Evolutionary conservation across 2,113 vertebrate species (phyloP).

Genomic region (Strix aluco): DNA sequence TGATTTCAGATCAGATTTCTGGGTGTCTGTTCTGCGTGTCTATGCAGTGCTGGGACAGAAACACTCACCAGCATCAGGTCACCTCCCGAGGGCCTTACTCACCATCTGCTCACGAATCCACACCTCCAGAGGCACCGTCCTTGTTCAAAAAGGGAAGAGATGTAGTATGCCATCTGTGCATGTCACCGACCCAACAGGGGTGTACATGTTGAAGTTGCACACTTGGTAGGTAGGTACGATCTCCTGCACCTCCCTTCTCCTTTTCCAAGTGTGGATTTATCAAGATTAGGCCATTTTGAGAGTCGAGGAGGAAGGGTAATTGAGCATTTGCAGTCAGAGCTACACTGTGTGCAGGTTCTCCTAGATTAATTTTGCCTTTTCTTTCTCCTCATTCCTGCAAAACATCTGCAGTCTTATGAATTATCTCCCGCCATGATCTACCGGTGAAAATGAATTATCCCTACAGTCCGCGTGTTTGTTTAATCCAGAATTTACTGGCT

Average conservation of each 20-base stretch:
- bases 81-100: not conserved
- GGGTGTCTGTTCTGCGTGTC: not conserved
- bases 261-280: not conserved
- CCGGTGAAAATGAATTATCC: not conserved
- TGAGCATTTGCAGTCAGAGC: not conserved
- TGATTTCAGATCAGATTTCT: not conserved
- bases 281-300: not conserved
- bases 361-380: not conserved
- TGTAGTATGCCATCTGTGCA: not conserved
- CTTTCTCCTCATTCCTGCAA: not conserved
- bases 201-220: not conserved
- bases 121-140: not conserved
- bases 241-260: not conserved
- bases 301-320: not conserved
- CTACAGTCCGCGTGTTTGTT: not conserved
- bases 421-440: not conserved
- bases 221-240: not conserved
- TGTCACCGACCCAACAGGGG: accelerated
- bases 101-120: not conserved
- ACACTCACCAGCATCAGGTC: not conserved
- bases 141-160: not conserved
- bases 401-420: not conserved
- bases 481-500: not conserved
- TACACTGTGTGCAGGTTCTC: not conserved
- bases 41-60: not conserved